phyloP scores from a whole-genome alignment of 2,888 invertebrate genomes.

The Coelinius sp. region DNA sequence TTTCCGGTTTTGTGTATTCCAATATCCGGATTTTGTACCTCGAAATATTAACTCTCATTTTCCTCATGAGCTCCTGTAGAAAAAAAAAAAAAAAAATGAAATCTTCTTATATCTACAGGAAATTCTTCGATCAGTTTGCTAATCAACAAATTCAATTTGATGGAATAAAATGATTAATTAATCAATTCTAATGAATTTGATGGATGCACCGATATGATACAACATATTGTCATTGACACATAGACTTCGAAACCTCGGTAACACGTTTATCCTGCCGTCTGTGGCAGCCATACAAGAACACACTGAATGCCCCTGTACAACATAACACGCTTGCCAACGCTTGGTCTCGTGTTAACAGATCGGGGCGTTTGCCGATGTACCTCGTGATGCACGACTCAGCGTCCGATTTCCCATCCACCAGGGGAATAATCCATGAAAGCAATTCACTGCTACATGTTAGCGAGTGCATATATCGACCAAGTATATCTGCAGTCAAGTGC shows the following conservation, averaged over 20 bases:
- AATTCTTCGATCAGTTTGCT: too few relatives aligned
- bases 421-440: constrained; percentile 55
- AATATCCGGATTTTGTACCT: constrained; percentile 42
- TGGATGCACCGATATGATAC: not conserved
- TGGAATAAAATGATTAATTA: too few relatives aligned
- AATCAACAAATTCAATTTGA: too few relatives aligned
- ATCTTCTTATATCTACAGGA: too few relatives aligned
- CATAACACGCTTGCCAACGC: constrained; percentile 56
- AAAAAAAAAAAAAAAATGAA: too few relatives aligned
- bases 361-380: constrained; percentile 58
- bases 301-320: constrained; percentile 48
- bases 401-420: constrained; percentile 59
- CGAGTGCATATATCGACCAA: not conserved
- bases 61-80: too few relatives aligned
- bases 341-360: constrained; percentile 56
- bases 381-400: constrained; percentile 48
- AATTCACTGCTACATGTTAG: constrained; percentile 56
- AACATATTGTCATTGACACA: constrained; percentile 14
- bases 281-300: constrained; percentile 45
- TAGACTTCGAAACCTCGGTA: not conserved
- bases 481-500: not conserved
- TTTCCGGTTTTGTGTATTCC: constrained; percentile 37
- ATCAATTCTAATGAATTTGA: too few relatives aligned
- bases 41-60: not conserved
- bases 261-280: constrained; percentile 1